phyloP scores from a whole-genome alignment of 2,113 vertebrate genomes.

The Gobius niger region DNA sequence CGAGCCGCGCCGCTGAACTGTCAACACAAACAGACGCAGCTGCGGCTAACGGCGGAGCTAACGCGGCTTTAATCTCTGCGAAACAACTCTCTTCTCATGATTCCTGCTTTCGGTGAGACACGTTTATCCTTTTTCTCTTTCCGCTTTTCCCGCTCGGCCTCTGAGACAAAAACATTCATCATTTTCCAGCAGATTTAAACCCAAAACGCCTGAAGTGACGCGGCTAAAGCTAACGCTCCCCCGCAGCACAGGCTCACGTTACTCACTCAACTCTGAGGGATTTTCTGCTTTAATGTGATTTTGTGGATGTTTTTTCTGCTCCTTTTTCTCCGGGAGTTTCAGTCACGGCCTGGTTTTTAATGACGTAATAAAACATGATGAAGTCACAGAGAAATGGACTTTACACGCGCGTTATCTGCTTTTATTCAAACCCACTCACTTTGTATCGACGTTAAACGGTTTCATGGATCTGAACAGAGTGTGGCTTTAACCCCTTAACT shows the following conservation, averaged over 20 bases:
- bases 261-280: no score
- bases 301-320: no score
- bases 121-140: not conserved
- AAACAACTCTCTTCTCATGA: not conserved
- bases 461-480: not conserved
- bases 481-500: no score
- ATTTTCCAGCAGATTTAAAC: not conserved
- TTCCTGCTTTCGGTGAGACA: constrained; percentile 23
- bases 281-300: no score
- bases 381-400: no score
- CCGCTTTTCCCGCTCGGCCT: not conserved
- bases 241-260: not conserved
- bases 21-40: constrained; percentile 29
- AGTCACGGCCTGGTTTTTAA: no score
- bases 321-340: no score
- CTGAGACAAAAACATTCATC: not conserved
- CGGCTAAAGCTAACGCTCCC: not conserved
- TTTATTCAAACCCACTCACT: no score
- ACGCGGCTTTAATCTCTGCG: constrained; percentile 3
- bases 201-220: not conserved
- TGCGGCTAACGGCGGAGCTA: constrained; percentile 8
- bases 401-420: no score
- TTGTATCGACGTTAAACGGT: not conserved
- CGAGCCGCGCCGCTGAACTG: constrained; percentile 12
- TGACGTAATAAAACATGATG: no score